phyloP scores from a whole-genome alignment of 2,888 invertebrate genomes.

The Hydriomena furcata region DNA sequence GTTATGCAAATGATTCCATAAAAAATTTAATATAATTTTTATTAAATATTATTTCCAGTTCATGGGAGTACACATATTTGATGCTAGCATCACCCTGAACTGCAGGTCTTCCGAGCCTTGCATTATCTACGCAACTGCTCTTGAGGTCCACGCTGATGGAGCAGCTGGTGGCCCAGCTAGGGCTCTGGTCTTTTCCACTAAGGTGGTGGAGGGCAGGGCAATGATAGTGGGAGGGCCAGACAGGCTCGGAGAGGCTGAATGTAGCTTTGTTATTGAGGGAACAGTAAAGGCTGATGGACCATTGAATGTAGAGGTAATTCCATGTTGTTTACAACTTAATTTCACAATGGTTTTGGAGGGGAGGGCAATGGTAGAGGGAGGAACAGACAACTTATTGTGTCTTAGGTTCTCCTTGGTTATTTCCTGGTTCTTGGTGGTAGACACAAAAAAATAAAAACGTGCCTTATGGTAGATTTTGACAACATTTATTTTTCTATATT shows the following conservation, averaged over 20 bases:
- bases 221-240: slow-evolving; percentile 81
- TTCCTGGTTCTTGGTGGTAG: no score
- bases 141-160: slow-evolving; percentile 88
- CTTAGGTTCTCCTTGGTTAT: no score
- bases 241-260: slow-evolving; percentile 88
- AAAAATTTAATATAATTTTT: not conserved
- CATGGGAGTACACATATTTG: slow-evolving; percentile 92
- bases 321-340: no score
- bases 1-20: no score
- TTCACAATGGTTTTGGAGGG: no score
- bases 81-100: slow-evolving; percentile 81
- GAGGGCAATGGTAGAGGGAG: no score
- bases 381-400: no score
- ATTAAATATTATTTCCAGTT: slow-evolving; percentile 80
- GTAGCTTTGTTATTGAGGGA: slow-evolving; percentile 89
- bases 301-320: slow-evolving; percentile 90
- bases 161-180: slow-evolving; percentile 88
- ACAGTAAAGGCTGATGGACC: slow-evolving; percentile 91
- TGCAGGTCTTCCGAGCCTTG: slow-evolving; percentile 83
- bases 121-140: slow-evolving; percentile 88
- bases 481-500: no score
- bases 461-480: no score
- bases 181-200: slow-evolving; percentile 87
- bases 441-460: no score
- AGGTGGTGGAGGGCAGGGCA: slow-evolving; percentile 86